Conservation (phyloP, 2,797 vertebrate species). For the Balearica regulorum region DNA sequence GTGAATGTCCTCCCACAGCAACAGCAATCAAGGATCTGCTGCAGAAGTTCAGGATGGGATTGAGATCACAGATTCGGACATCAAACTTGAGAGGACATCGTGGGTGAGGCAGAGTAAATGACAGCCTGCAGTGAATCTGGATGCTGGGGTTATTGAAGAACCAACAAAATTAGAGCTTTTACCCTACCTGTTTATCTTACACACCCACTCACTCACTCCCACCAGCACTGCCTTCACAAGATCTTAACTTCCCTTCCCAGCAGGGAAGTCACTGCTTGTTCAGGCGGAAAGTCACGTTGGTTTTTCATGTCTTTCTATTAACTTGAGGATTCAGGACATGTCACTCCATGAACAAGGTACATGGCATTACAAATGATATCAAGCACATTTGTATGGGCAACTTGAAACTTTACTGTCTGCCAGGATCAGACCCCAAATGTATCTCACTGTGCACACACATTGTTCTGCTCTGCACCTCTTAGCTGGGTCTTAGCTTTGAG, state of each 20-base stretch:
- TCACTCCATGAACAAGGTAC: background rate
- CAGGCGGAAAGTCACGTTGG: background rate
- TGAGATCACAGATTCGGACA: background rate
- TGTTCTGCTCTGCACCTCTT: background rate
- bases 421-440: background rate
- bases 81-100: background rate
- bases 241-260: background rate
- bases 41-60: background rate
- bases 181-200: background rate
- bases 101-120: background rate
- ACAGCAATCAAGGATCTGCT: background rate
- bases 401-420: background rate
- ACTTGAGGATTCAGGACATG: background rate
- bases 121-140: background rate
- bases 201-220: background rate
- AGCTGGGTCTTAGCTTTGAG: background rate
- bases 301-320: background rate
- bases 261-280: background rate
- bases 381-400: background rate
- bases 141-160: background rate
- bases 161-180: background rate
- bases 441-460: background rate
- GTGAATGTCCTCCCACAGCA: background rate
- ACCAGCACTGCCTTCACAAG: background rate
- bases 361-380: background rate